These are phyloP conservation scores for Nycticebus coucang DNA, from an alignment of 2,113 vertebrate genomes.

Conservation along the genomic window DNA sequence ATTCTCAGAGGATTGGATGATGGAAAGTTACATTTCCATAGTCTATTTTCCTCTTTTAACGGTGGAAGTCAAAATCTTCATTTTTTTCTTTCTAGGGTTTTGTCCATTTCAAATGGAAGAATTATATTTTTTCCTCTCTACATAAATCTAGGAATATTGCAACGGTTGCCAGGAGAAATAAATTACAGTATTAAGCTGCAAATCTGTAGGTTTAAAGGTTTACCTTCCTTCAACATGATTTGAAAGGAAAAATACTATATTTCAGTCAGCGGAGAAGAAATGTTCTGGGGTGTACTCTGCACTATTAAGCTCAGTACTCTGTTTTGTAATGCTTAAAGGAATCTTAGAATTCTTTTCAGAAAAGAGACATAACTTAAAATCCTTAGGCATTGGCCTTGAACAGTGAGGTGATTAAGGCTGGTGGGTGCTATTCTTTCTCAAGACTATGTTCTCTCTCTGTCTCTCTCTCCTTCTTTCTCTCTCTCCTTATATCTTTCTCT, in stretches of 20 bases:
- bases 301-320: slow-evolving; percentile 41
- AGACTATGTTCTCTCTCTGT: background rate
- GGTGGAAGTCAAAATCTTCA: slow-evolving; percentile 51
- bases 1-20: slow-evolving; percentile 11
- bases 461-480: fast-evolving
- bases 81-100: slow-evolving; percentile 16
- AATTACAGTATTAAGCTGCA: slow-evolving; percentile 72
- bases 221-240: slow-evolving; percentile 62
- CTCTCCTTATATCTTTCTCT: fast-evolving
- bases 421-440: background rate
- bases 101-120: slow-evolving; percentile 59
- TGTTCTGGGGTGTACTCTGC: background rate
- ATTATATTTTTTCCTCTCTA: slow-evolving; percentile 65
- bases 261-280: slow-evolving; percentile 39
- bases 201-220: slow-evolving; percentile 68
- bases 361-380: slow-evolving; percentile 51
- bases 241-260: slow-evolving; percentile 66
- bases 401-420: background rate
- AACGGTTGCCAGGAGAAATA: slow-evolving; percentile 68
- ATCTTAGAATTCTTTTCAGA: slow-evolving; percentile 49
- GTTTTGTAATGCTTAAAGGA: slow-evolving; percentile 44
- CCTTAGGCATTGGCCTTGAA: background rate
- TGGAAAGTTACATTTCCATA: slow-evolving; percentile 13
- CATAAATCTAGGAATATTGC: slow-evolving; percentile 54
- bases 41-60: slow-evolving; percentile 47